Evolutionary conservation across 1,140 invertebrate genomes (phyloP).

Genomic region (Trachymyrmex septentrionalis): DNA sequence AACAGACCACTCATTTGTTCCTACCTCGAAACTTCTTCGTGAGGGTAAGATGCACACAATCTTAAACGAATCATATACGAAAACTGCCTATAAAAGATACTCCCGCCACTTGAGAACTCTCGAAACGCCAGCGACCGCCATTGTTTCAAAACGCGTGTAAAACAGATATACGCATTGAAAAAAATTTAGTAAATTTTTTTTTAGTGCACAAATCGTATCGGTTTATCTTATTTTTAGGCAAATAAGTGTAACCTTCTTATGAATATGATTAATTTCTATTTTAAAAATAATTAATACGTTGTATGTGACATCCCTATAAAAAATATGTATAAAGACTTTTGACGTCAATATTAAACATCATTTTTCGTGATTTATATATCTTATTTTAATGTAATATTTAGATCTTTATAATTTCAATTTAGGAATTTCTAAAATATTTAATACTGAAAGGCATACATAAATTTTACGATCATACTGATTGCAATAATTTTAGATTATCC

Average conservation of each 20-base stretch:
- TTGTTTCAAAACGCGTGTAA: background rate
- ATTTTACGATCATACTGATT: background rate
- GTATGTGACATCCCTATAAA: background rate
- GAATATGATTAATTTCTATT: background rate
- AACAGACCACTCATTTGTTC: slow-evolving; percentile 62
- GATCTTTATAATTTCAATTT: background rate
- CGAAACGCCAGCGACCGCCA: background rate
- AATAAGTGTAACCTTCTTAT: background rate
- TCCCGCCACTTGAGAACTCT: slow-evolving; percentile 34
- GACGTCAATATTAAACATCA: background rate
- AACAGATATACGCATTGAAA: background rate
- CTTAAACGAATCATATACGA: background rate
- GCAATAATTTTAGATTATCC: background rate
- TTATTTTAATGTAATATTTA: background rate
- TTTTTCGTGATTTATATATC: background rate
- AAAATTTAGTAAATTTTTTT: too few relatives aligned
- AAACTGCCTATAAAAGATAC: background rate
- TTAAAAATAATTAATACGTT: background rate
- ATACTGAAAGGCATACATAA: background rate
- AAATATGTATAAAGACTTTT: background rate
- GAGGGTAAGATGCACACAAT: background rate
- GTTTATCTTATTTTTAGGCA: background rate
- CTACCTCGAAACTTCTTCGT: background rate
- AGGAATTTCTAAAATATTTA: background rate
- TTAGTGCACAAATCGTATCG: background rate